Percentiles rank a stretch among this genome's conserved stretches.
These are phyloP conservation scores for Neodiprion virginianus DNA, from an alignment of 1,140 invertebrate species.

Conservation along the genomic window DNA sequence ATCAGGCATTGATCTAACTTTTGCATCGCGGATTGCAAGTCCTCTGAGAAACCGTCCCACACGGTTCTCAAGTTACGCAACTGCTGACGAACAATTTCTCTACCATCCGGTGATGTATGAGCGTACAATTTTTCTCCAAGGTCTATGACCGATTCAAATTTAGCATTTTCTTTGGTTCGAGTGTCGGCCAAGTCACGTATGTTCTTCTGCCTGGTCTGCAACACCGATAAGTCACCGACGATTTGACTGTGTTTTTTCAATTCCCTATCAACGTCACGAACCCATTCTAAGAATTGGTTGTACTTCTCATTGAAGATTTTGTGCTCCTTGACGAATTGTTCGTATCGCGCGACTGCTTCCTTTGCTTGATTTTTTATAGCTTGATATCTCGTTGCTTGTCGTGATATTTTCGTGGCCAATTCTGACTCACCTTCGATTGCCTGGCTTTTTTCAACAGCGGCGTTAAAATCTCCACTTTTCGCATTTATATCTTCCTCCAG, in stretches of 20 bases:
- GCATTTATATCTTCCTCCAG: constrained; percentile 77
- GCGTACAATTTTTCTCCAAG: constrained; percentile 90
- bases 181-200: constrained; percentile 83
- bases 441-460: constrained; percentile 74
- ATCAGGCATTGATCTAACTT: constrained; percentile 88
- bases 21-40: constrained; percentile 77
- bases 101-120: constrained; percentile 91
- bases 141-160: constrained; percentile 86
- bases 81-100: constrained; percentile 90
- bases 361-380: constrained; percentile 83
- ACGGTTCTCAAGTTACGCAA: constrained; percentile 80
- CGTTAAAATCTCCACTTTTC: constrained; percentile 76
- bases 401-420: constrained; percentile 77
- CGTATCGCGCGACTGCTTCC: constrained; percentile 80
- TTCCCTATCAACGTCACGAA: constrained; percentile 74
- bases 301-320: constrained; percentile 81
- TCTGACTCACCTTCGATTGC: constrained; percentile 80
- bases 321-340: constrained; percentile 87
- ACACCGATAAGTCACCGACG: constrained; percentile 82
- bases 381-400: constrained; percentile 85
- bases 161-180: constrained; percentile 79
- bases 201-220: constrained; percentile 86
- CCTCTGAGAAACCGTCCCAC: constrained; percentile 89
- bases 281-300: constrained; percentile 76
- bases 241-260: constrained; percentile 82